These are phyloP conservation scores for Alethe diademata DNA, from an alignment of 2,113 vertebrate genomes.

Conservation along the genomic window DNA sequence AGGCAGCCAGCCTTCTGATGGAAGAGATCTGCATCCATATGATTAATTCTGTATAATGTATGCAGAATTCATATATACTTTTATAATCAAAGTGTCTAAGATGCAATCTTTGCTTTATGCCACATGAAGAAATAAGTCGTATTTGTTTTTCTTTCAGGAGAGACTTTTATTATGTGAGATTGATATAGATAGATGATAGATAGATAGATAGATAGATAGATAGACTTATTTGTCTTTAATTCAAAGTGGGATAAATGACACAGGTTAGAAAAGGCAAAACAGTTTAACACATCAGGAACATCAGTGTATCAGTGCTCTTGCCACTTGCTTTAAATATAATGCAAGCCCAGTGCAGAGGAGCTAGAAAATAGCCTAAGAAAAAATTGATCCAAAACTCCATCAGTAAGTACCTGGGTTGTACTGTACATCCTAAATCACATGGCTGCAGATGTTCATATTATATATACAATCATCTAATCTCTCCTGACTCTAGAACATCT, in stretches of 20 bases:
- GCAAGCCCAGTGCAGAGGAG: not conserved
- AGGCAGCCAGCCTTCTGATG: not conserved
- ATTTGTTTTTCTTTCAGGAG: not conserved
- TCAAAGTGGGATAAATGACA: not conserved
- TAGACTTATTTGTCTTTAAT: not conserved
- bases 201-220: not conserved
- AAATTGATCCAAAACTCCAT: not conserved
- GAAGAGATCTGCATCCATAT: not conserved
- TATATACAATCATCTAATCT: constrained; percentile 44
- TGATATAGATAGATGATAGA: not conserved
- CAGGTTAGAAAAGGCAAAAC: not conserved
- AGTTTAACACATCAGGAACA: not conserved
- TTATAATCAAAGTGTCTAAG: not conserved
- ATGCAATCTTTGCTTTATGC: constrained; percentile 1
- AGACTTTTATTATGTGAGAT: not conserved
- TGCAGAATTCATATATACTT: not conserved
- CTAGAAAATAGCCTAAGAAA: not conserved
- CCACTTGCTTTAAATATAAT: not conserved
- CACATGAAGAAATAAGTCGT: not conserved
- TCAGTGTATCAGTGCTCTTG: not conserved
- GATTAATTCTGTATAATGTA: constrained; percentile 7
- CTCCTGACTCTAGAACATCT: constrained; percentile 56
- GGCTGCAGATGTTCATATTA: constrained; percentile 48
- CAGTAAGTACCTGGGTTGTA: not conserved
- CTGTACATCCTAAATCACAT: not conserved